Percentiles rank a stretch among this genome's conserved stretches.
phyloP scores from a whole-genome alignment of 1,140 invertebrate genomes.

The Atta cephalotes region DNA sequence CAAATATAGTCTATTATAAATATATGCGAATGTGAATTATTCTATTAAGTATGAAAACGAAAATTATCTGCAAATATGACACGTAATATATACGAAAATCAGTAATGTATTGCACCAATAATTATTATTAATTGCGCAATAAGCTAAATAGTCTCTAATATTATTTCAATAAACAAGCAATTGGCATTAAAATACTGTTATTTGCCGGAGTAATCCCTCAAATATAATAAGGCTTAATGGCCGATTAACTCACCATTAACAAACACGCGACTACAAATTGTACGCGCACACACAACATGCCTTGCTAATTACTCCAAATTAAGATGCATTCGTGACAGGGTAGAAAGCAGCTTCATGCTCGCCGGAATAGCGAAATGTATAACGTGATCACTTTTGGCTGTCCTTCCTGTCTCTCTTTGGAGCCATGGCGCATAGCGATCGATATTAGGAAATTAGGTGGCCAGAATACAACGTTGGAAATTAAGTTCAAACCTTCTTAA shows the following conservation, averaged over 20 bases:
- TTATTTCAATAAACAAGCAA: slow-evolving; percentile 40
- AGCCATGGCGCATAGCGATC: slow-evolving; percentile 1
- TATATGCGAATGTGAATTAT: not conserved
- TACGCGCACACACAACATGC: not conserved
- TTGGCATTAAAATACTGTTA: slow-evolving; percentile 32
- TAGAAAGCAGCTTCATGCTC: slow-evolving; percentile 47
- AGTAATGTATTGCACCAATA: slow-evolving; percentile 18
- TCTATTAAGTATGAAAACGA: not conserved
- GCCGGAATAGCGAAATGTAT: slow-evolving; percentile 15
- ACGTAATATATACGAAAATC: not conserved
- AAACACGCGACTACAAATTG: slow-evolving; percentile 40
- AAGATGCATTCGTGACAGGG: slow-evolving; percentile 46
- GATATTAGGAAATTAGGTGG: slow-evolving; percentile 48
- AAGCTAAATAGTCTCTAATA: slow-evolving; percentile 40
- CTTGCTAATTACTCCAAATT: slow-evolving; percentile 47
- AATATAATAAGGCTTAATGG: slow-evolving; percentile 47
- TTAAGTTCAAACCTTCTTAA: slow-evolving; percentile 10
- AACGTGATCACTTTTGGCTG: slow-evolving; percentile 31
- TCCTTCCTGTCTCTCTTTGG: slow-evolving; percentile 26
- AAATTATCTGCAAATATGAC: slow-evolving; percentile 12
- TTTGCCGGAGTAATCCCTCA: slow-evolving; percentile 26
- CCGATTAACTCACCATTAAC: slow-evolving; percentile 60
- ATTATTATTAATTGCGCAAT: slow-evolving; percentile 49
- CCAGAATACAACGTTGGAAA: slow-evolving; percentile 22
- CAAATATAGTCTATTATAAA: not conserved